These are phyloP conservation scores for Agrilus mali DNA, from an alignment of 2,888 invertebrate genomes.

Conservation along the genomic window DNA sequence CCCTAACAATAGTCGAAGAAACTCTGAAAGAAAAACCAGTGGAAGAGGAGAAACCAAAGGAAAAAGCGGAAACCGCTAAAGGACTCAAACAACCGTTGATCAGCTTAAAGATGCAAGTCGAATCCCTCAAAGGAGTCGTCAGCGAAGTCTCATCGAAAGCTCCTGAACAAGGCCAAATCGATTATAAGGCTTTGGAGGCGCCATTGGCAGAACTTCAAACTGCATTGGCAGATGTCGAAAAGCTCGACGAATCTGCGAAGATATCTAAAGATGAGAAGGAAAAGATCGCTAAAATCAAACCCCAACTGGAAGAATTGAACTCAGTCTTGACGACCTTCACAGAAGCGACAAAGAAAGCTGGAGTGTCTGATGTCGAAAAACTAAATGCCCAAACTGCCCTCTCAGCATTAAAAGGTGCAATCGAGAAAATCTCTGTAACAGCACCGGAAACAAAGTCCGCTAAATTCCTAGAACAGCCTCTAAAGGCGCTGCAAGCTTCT, in stretches of 20 bases:
- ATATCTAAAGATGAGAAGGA: neutral
- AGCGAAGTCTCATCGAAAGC: too few relatives aligned
- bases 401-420: conserved; percentile 4
- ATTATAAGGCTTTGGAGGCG: too few relatives aligned
- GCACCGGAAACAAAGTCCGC: neutral
- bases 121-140: too few relatives aligned
- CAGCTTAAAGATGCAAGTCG: too few relatives aligned
- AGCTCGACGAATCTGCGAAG: neutral
- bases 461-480: neutral
- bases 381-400: conserved; percentile 5
- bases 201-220: neutral
- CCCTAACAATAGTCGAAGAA: neutral
- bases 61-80: too few relatives aligned
- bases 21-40: too few relatives aligned
- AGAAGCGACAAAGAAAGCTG: neutral
- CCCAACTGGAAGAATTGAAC: conserved; percentile 1
- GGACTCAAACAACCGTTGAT: too few relatives aligned
- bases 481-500: neutral
- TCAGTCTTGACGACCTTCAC: neutral
- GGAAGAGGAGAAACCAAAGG: too few relatives aligned
- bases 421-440: neutral
- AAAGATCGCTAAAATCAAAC: conserved; percentile 2
- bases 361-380: conserved; percentile 3
- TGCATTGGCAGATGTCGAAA: conserved; percentile 1
- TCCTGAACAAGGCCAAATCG: too few relatives aligned